A percentile compares a stretch with the other conserved stretches of the same genome.
Evolutionary conservation across 2,113 vertebrate species (phyloP).

Genomic region (Hipposideros armiger): DNA sequence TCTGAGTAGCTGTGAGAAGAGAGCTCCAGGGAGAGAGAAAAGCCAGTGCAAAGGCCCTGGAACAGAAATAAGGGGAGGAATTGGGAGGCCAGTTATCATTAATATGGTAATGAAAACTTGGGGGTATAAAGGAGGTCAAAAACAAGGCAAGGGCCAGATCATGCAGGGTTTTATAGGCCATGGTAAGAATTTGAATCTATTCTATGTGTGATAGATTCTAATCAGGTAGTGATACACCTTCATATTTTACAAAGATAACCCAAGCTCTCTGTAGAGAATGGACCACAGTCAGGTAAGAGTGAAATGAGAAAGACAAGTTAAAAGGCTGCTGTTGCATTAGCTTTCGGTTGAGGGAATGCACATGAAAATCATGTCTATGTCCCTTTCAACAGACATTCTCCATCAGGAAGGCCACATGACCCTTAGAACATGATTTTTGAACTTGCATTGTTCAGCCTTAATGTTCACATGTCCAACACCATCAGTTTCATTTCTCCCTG

Average conservation of each 20-base stretch:
- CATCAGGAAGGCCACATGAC: background rate
- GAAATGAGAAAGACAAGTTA: background rate
- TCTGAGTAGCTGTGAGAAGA: background rate
- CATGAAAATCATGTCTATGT: background rate
- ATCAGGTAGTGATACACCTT: background rate
- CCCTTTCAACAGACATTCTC: background rate
- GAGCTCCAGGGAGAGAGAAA: background rate
- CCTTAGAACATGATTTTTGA: background rate
- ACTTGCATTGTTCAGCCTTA: background rate
- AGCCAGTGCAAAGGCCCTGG: background rate
- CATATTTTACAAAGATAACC: background rate
- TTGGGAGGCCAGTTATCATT: background rate
- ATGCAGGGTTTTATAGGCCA: background rate
- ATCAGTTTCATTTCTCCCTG: background rate
- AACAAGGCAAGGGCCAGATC: background rate
- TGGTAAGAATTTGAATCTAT: background rate
- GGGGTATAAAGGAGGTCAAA: background rate
- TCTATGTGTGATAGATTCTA: background rate
- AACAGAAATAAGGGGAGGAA: background rate
- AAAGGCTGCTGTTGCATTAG: background rate
- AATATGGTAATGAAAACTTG: background rate
- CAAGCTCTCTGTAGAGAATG: background rate
- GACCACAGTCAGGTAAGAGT: background rate
- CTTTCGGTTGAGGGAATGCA: background rate
- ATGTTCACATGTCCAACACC: background rate